A percentile compares a stretch with the other conserved stretches of the same genome.
Evolutionary conservation across 1,140 invertebrate species (phyloP).

Genomic region (Bombyx mandarina): DNA sequence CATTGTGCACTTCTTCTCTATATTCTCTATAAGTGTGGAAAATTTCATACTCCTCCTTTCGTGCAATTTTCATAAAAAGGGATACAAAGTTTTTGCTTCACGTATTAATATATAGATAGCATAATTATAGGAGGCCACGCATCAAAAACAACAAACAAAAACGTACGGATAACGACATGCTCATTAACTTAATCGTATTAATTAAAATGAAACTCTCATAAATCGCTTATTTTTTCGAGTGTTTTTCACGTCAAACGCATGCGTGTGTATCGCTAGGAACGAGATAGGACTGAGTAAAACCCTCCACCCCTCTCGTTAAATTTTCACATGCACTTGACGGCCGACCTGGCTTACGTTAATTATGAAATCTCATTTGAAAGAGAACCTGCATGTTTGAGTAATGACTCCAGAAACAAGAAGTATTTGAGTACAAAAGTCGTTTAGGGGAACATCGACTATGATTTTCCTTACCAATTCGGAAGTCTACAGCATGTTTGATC

Average conservation of each 20-base stretch:
- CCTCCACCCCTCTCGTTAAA: constrained; percentile 57
- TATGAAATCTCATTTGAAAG: constrained; percentile 68
- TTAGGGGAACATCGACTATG: too few relatives aligned
- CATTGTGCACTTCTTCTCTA: too few relatives aligned
- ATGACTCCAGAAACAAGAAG: constrained; percentile 53
- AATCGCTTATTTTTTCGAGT: constrained; percentile 19
- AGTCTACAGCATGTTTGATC: too few relatives aligned
- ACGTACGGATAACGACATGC: neutral
- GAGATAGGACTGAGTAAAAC: constrained; percentile 44
- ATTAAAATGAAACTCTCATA: constrained; percentile 13
- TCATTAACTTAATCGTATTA: constrained; percentile 14
- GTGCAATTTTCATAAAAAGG: too few relatives aligned
- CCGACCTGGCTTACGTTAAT: constrained; percentile 64
- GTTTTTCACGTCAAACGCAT: constrained; percentile 30
- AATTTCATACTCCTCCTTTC: too few relatives aligned
- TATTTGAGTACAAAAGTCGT: constrained; percentile 38
- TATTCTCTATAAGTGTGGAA: too few relatives aligned
- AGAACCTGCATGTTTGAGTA: constrained; percentile 62
- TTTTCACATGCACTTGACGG: constrained; percentile 69
- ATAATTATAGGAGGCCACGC: too few relatives aligned
- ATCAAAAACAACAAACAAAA: too few relatives aligned
- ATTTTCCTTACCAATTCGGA: too few relatives aligned
- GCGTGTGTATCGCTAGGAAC: constrained; percentile 22
- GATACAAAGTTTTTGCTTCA: too few relatives aligned
- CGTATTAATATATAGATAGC: too few relatives aligned